Evolutionary conservation across 2,113 vertebrate species (phyloP).

Genomic region (Saccopteryx leptura): DNA sequence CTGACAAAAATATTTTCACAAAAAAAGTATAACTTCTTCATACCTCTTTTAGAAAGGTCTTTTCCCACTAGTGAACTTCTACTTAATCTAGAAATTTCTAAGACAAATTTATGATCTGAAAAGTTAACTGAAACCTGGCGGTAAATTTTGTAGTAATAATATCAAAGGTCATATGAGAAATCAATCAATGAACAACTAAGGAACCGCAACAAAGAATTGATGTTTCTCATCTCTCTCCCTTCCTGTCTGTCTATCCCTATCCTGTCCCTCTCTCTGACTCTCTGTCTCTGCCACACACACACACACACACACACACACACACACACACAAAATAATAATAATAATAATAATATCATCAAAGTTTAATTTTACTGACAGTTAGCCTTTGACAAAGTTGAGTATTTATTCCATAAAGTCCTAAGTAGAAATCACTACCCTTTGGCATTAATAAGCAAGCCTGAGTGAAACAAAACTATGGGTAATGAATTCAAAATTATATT

Average conservation of each 20-base stretch:
- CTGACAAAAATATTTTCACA: conserved; percentile 53
- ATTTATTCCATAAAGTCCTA: conserved; percentile 15
- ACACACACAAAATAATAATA: no score
- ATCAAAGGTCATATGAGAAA: conserved; percentile 55
- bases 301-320: no score
- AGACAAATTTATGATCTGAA: conserved; percentile 51
- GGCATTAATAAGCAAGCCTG: not conserved
- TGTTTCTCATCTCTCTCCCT: no score
- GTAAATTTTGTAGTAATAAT: conserved; percentile 69
- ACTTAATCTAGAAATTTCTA: conserved; percentile 60
- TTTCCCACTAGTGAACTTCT: conserved; percentile 42
- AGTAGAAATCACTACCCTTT: conserved; percentile 27
- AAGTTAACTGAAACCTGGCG: conserved; percentile 59
- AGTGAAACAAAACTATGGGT: conserved; percentile 42
- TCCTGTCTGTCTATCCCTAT: no score
- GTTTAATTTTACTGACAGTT: conserved; percentile 76
- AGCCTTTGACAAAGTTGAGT: conserved; percentile 56
- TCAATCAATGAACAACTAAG: no score
- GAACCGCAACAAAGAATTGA: no score
- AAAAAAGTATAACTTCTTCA: conserved; percentile 45
- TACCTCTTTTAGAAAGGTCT: conserved; percentile 6
- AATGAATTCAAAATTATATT: conserved; percentile 51
- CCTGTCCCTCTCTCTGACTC: no score
- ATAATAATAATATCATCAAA: conserved; percentile 66
- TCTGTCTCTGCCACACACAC: no score